Evolutionary conservation across 2,113 vertebrate genomes (phyloP).

Genomic region (Thamnophis sirtalis): DNA sequence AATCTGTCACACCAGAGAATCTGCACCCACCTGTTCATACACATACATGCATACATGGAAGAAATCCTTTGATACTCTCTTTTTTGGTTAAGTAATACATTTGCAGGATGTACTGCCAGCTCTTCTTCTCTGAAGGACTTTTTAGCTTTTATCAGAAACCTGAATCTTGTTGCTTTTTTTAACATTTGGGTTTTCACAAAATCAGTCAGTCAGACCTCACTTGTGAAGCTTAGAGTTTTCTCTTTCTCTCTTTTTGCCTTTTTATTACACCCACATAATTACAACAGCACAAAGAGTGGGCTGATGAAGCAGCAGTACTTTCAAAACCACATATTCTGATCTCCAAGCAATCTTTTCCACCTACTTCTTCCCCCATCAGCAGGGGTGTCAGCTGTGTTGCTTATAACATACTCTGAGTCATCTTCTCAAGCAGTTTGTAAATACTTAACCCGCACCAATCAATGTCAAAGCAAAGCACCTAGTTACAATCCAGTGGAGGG

Average conservation of each 20-base stretch:
- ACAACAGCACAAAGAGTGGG: slow-evolving; percentile 70
- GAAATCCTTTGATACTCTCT: background rate
- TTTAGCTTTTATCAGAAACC: slow-evolving; percentile 28
- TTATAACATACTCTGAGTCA: slow-evolving; percentile 64
- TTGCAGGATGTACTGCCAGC: background rate
- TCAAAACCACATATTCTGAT: slow-evolving; percentile 68
- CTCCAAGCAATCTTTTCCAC: slow-evolving; percentile 66
- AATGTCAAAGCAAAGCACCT: slow-evolving; percentile 48
- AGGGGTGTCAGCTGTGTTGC: slow-evolving; percentile 62
- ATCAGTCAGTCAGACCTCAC: slow-evolving; percentile 59
- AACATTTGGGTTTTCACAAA: slow-evolving; percentile 58
- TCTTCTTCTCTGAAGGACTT: slow-evolving; percentile 1
- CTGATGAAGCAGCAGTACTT: slow-evolving; percentile 67
- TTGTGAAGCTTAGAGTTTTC: slow-evolving; percentile 43
- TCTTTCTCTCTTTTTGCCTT: slow-evolving; percentile 27
- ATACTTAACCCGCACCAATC: slow-evolving; percentile 60
- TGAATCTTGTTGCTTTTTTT: slow-evolving; percentile 41
- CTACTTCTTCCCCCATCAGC: slow-evolving; percentile 63
- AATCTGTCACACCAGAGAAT: background rate
- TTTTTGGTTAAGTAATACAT: background rate
- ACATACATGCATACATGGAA: background rate
- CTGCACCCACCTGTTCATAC: background rate
- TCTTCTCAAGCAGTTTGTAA: slow-evolving; percentile 63
- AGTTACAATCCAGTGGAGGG: slow-evolving; percentile 27
- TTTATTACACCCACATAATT: slow-evolving; percentile 69